phyloP scores from a whole-genome alignment of 2,113 vertebrate genomes.

The Actinemys pallida region DNA sequence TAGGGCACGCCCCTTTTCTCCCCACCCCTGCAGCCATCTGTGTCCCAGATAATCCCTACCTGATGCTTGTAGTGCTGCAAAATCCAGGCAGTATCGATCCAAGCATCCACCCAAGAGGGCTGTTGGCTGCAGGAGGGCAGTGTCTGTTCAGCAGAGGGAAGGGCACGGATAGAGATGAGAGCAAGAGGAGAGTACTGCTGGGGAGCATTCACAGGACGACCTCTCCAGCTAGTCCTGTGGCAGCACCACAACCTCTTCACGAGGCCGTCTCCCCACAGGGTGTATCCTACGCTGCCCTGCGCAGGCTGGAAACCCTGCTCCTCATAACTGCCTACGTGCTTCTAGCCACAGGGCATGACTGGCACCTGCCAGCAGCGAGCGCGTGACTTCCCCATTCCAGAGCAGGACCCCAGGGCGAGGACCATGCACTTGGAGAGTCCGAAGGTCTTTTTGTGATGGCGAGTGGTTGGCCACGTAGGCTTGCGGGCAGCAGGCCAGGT shows the following conservation, averaged over 20 bases:
- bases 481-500: fast-evolving
- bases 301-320: not conserved
- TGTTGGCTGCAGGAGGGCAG: not conserved
- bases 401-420: not conserved
- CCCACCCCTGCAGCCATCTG: not conserved
- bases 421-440: not conserved
- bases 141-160: not conserved
- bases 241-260: not conserved
- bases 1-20: not conserved
- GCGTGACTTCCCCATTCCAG: not conserved
- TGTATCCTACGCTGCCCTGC: not conserved
- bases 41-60: not conserved
- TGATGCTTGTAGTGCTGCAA: not conserved
- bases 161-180: too few relatives aligned
- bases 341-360: not conserved
- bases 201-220: not conserved
- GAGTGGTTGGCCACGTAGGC: not conserved
- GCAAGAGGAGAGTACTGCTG: not conserved
- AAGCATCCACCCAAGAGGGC: not conserved
- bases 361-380: not conserved
- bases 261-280: not conserved
- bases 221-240: not conserved
- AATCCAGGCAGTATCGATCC: not conserved
- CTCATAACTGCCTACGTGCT: not conserved
- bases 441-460: not conserved